A percentile compares a stretch with the other conserved stretches of the same genome.
phyloP scores from a whole-genome alignment of 2,888 invertebrate species.

The Linyphia triangularis region DNA sequence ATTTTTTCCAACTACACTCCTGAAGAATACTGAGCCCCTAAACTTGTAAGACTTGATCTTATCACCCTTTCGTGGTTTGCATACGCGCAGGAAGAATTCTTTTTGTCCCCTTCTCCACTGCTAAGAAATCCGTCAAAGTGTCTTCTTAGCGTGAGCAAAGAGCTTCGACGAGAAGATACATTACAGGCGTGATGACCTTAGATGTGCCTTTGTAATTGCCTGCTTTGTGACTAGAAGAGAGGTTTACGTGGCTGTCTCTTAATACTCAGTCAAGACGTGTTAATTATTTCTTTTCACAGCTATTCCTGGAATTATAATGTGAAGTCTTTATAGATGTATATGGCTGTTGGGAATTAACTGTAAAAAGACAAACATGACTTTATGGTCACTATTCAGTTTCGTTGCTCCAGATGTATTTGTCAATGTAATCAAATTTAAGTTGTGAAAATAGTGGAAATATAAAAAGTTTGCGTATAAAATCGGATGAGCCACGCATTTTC shows the following conservation, averaged over 20 bases:
- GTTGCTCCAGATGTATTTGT: background rate
- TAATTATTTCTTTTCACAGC: conserved; percentile 71
- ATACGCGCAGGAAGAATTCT: conserved; percentile 59
- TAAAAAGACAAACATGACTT: conserved; percentile 26
- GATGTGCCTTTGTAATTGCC: conserved; percentile 70
- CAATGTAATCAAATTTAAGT: background rate
- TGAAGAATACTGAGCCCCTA: conserved; percentile 62
- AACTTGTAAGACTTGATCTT: conserved; percentile 74
- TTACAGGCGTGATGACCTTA: conserved; percentile 70
- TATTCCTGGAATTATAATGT: conserved; percentile 70
- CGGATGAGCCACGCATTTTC: background rate
- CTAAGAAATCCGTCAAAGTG: conserved; percentile 70
- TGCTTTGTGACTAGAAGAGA: conserved; percentile 55
- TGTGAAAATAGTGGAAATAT: background rate
- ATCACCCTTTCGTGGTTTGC: conserved; percentile 72
- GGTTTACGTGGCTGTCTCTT: conserved; percentile 43
- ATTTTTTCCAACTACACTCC: conserved; percentile 21
- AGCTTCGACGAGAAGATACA: conserved; percentile 66
- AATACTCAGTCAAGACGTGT: conserved; percentile 69
- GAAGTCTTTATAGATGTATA: conserved; percentile 41
- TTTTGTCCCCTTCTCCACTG: conserved; percentile 51
- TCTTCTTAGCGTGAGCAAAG: conserved; percentile 64
- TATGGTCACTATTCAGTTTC: conserved; percentile 12
- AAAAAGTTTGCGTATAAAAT: background rate
- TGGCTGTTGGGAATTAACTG: conserved; percentile 35